Percentiles rank a stretch among this genome's conserved stretches.
phyloP scores from a whole-genome alignment of 2,888 invertebrate genomes.

The Herminia tarsipennalis region DNA sequence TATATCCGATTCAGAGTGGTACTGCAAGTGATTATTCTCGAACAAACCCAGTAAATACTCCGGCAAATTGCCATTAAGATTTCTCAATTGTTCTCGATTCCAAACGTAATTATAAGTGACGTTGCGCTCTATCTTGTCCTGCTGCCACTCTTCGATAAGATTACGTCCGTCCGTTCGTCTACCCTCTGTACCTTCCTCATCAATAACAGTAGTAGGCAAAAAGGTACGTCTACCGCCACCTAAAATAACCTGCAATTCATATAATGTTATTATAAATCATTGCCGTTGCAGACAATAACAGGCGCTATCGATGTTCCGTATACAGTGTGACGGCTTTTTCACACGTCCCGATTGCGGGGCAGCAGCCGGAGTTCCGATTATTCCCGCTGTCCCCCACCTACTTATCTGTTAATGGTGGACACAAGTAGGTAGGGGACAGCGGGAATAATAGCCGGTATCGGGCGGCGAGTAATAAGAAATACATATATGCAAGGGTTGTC shows the following conservation, averaged over 20 bases:
- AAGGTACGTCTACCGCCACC: slow-evolving; percentile 90
- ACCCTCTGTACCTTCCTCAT: slow-evolving; percentile 78
- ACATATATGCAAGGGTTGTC: no score
- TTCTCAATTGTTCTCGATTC: slow-evolving; percentile 84
- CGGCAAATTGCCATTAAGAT: slow-evolving; percentile 72
- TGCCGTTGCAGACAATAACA: background rate
- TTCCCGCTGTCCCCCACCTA: background rate
- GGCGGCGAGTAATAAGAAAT: no score
- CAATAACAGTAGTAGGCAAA: slow-evolving; percentile 76
- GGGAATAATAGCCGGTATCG: no score
- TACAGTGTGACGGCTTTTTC: no score
- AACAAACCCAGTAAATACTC: slow-evolving; percentile 88
- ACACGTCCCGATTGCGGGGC: no score
- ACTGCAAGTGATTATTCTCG: slow-evolving; percentile 86
- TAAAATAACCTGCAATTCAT: slow-evolving; percentile 83
- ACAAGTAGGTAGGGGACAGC: no score
- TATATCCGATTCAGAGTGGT: slow-evolving; percentile 84
- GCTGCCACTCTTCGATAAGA: slow-evolving; percentile 88
- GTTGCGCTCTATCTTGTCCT: slow-evolving; percentile 65
- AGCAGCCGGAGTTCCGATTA: no score
- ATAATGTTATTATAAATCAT: background rate
- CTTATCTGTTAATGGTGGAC: no score
- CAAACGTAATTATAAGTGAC: slow-evolving; percentile 79
- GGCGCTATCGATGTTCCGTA: no score
- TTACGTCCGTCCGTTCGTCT: slow-evolving; percentile 85